Evolutionary conservation across 2,113 vertebrate genomes (phyloP).

Genomic region (Psittacula cyanocephala): DNA sequence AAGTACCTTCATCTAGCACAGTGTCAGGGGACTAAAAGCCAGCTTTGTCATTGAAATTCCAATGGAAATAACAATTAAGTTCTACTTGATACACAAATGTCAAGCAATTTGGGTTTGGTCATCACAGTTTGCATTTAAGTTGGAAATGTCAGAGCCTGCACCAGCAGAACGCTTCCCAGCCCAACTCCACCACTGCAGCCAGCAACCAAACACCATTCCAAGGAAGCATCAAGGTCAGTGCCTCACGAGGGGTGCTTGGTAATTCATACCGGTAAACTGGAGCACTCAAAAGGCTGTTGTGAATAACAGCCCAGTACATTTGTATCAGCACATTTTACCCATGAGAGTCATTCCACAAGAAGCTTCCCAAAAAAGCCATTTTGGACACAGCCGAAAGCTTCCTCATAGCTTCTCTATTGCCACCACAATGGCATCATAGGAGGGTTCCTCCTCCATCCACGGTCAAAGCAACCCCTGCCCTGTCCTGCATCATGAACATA

Average conservation of each 20-base stretch:
- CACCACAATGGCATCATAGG: rapidly evolving
- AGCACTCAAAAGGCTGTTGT: not conserved
- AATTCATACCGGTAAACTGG: constrained; percentile 51
- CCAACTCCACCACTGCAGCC: not conserved
- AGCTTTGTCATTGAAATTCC: constrained; percentile 8
- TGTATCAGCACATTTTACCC: not conserved
- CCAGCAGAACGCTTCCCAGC: not conserved
- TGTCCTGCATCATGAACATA: rapidly evolving
- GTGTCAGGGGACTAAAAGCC: not conserved
- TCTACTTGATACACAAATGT: constrained; percentile 41
- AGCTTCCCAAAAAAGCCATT: not conserved
- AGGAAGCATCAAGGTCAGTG: constrained; percentile 35
- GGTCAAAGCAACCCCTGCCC: not conserved
- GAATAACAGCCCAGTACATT: not conserved
- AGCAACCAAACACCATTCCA: constrained; percentile 26
- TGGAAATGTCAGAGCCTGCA: constrained; percentile 24
- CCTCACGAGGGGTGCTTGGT: not conserved
- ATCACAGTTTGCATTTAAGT: not conserved
- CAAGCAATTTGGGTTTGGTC: not conserved
- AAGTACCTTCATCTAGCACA: not conserved
- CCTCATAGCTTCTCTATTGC: not conserved
- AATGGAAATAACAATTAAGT: constrained; percentile 17
- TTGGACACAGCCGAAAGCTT: not conserved
- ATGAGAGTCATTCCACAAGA: not conserved
- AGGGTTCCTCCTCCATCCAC: not conserved